These are phyloP conservation scores for Botia kubotai DNA, from an alignment of 2,797 vertebrate genomes.

Conservation along the genomic window DNA sequence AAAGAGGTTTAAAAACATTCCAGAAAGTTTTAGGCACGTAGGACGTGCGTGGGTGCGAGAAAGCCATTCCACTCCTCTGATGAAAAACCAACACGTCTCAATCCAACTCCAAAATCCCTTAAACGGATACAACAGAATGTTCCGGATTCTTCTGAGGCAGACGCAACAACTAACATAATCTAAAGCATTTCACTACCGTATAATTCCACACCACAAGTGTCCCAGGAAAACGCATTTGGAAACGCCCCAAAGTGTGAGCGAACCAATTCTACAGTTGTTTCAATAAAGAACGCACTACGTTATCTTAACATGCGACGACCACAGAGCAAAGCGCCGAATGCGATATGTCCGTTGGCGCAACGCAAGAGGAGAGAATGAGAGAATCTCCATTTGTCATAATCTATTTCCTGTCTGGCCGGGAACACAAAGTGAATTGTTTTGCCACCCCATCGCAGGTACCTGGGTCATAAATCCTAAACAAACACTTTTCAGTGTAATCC, in stretches of 20 bases:
- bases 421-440: slow-evolving; percentile 23
- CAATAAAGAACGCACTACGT: background rate
- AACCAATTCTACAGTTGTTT: slow-evolving; percentile 28
- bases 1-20: background rate
- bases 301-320: slow-evolving; percentile 7
- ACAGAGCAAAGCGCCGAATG: background rate
- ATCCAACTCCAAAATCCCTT: background rate
- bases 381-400: slow-evolving; percentile 40
- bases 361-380: slow-evolving; percentile 27
- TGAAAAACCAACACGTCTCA: slow-evolving; percentile 16
- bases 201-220: background rate
- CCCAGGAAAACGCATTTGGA: background rate
- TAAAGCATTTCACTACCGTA: slow-evolving; percentile 31
- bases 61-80: slow-evolving; percentile 38
- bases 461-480: slow-evolving; percentile 46
- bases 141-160: background rate
- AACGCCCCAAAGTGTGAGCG: background rate
- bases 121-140: slow-evolving; percentile 22
- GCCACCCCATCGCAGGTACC: slow-evolving; percentile 23
- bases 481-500: slow-evolving; percentile 34
- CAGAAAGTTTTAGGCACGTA: slow-evolving; percentile 14
- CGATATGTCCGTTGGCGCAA: background rate
- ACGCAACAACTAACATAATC: slow-evolving; percentile 25
- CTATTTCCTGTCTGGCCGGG: slow-evolving; percentile 11
- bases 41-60: background rate